Evolutionary conservation across 2,888 invertebrate genomes (phyloP), one percentile per base, ranked within the genome.

Genomic region (Azorinus chamasolen): DNA sequence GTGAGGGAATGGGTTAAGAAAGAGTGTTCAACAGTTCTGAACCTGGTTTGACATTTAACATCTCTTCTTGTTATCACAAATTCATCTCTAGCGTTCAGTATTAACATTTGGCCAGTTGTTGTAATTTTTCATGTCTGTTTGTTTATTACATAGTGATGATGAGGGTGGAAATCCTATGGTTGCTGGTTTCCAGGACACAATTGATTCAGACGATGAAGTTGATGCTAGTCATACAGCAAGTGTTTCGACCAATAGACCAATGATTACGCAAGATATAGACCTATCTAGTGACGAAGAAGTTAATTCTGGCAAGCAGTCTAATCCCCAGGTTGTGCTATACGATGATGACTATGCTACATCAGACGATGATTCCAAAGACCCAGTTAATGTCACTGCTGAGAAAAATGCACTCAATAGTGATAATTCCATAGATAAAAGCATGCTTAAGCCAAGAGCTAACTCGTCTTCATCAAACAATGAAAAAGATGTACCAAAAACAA

Each of bases 171-270:
- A 93, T 75, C 93, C 93, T 4, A 90, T 93, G 91, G 93, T 98
- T 0, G 96, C 96, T 27, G 96, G 96, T 58, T 96, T 96, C 83
- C 96, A 96, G 93, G 97, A 97, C 90, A 97, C 97, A 90, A 93
- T 97, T 51, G 96, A 96, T 85, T 95, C 95, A 0, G 95, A 95
- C 53, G 95, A 96, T 79, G 91, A 92, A 51, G 68, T 79, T 18
- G 68, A 48, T 18, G 53, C 66, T 37, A 54, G 55, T 20, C 54
- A 39, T 2, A 53, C 64, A 25, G 32, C 54, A 18, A 69, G 62
- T 32, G 51, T 46, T 10, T 69, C 55, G 22, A 51, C 72, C 1
- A 48, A 25, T 20, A 61, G 51, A 43, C 41, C 51, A 0, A 48
- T 27, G 10, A 63, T 77, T 4, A 64, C 46, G 22, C 76, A 82